These are phyloP conservation scores for Scaptomyza caliginosa DNA, from an alignment of 2,888 invertebrate genomes.

Conservation along the genomic window DNA sequence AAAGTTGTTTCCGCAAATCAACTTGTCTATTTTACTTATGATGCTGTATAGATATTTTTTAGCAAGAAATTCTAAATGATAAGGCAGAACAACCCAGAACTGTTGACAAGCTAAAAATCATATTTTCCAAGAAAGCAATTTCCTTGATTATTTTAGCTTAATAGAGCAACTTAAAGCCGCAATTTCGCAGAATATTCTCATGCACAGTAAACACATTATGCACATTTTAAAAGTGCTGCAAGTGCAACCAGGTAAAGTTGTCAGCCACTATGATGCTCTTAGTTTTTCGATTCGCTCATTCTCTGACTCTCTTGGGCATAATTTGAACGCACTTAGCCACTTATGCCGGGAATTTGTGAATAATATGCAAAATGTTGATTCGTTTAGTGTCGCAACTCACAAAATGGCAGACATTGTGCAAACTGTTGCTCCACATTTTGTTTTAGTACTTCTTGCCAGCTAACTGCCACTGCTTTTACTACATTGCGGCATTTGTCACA, in stretches of 20 bases:
- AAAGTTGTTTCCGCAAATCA: too few species aligned
- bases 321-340: conserved; percentile 10
- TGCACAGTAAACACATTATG: neutral
- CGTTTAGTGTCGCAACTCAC: conserved; percentile 4
- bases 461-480: conserved; percentile 1
- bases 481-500: conserved; percentile 28
- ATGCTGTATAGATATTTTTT: too few species aligned
- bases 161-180: neutral
- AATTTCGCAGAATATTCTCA: neutral
- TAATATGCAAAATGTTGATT: conserved; percentile 26
- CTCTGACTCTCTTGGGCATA: neutral
- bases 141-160: neutral
- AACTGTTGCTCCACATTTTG: conserved; percentile 27
- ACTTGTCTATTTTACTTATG: too few species aligned
- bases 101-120: neutral
- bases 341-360: conserved; percentile 2
- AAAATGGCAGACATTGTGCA: conserved; percentile 19
- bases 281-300: conserved; percentile 13
- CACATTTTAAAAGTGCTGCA: neutral
- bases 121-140: neutral
- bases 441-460: conserved; percentile 18
- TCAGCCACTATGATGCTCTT: neutral
- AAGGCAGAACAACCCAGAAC: neutral
- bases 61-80: too few species aligned
- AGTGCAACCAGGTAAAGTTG: neutral